A percentile compares a stretch with the other conserved stretches of the same genome.
Evolutionary conservation across 2,797 vertebrate species (phyloP).

Genomic region (Enteromius thamalakanensis): DNA sequence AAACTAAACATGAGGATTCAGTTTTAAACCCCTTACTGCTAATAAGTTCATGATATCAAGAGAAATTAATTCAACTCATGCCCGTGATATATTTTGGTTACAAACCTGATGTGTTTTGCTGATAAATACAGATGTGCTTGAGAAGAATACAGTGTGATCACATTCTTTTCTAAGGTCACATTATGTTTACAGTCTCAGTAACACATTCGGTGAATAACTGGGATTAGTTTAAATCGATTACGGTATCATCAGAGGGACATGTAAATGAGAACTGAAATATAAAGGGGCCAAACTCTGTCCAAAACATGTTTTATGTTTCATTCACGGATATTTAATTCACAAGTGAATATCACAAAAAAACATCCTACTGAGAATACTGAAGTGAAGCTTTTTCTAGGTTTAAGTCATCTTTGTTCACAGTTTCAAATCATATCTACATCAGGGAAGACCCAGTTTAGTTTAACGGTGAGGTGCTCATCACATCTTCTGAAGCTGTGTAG

Average conservation of each 20-base stretch:
- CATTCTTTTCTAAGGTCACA: not conserved
- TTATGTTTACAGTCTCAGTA: too few species aligned
- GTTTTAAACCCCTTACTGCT: conserved; percentile 23
- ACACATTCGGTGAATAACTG: not conserved
- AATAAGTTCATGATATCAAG: conserved; percentile 7
- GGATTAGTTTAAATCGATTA: too few species aligned
- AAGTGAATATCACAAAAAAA: too few species aligned
- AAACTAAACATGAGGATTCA: conserved; percentile 6
- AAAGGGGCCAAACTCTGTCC: not conserved
- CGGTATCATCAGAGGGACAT: not conserved
- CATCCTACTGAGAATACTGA: too few species aligned
- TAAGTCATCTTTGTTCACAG: too few species aligned
- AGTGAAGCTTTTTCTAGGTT: too few species aligned
- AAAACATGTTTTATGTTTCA: not conserved
- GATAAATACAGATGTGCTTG: conserved; percentile 6
- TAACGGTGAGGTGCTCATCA: too few species aligned
- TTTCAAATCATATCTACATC: too few species aligned
- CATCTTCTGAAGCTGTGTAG: too few species aligned
- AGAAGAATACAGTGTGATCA: not conserved
- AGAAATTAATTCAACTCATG: not conserved
- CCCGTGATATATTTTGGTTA: not conserved
- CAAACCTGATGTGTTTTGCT: not conserved
- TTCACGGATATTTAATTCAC: not conserved
- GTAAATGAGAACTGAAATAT: not conserved
- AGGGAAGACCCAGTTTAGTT: too few species aligned